Base-by-base conservation (phyloP, 35 echinoderm and acorn worm genomes). In the Hemicentrotus pulcherrimus region DNA sequence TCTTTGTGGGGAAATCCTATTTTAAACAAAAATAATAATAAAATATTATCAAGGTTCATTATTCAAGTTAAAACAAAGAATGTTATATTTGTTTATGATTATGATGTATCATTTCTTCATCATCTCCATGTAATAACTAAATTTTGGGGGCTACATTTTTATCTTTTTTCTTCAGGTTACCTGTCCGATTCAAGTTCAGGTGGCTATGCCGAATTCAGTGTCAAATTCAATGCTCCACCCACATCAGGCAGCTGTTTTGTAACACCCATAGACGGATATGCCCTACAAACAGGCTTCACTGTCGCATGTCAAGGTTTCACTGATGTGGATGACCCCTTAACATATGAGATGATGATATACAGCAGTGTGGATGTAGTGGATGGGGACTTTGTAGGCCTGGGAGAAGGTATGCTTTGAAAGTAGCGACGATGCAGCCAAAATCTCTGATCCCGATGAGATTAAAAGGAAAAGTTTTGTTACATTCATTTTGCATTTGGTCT, bases 161-260 rank as follows among this genome's bases (percentile, higher is more conserved):
- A n/a, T n/a, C n/a, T n/a, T n/a, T n/a, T n/a, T 35, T 96, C 92
- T 87, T 12, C 92, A 92, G 95, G 85, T 33, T 47, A 19, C 88
- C 86, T 46, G 46, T 45, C 31, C 16, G 31, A 32, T 47, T 88
- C 46, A 13, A 94, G 59, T 28, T 52, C 58, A 14, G 32, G 32
- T 22, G 97, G 97, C 35, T 94, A 58, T 86, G 86, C 97, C 6
- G 96, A 96, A 47, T 97, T 91, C 65, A 92, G 59, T 8, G 87
- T 98, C 58, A 58, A 94, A 28, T 47, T 98, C 18, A 98, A 96
- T 87, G 95, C 86, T 10, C 95, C 97, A 22, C 97, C 97, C 24
- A 59, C 30, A 31, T 88, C 85, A 47, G 97, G 97, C 41, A 92
- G 78, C 9, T 98, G 97, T 95, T 0, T 12, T 14, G 46, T 98